Base-by-base conservation (phyloP, 2,888 invertebrate species). In the Drosophila mulleri region DNA sequence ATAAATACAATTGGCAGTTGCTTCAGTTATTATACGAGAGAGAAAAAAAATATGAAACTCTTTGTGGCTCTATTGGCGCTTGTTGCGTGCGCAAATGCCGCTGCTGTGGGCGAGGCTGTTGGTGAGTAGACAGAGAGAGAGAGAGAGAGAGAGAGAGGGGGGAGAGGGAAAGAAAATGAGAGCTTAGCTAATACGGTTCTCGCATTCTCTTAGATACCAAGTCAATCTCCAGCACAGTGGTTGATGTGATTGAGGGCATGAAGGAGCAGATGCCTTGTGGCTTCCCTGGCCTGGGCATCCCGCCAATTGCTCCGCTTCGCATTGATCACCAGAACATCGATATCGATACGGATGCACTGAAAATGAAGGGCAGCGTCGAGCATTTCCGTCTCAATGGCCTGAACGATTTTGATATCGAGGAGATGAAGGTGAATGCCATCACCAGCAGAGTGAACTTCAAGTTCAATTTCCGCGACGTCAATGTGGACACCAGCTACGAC, bases 181-280 rank as follows among this genome's bases (percentile, higher is more conserved):
- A 3, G 6, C 8, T 18, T 4, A 14, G 7, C 44, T 20, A 45
- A 47, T 47, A 29, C 5, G 2, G 1, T 11, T 47, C n/a, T 4
- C 7, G 5, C 2, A 23, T 53, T 16, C 41, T 47, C 41, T 45
- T 70, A 91, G 92, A 73, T 42, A n/a, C 67, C 18, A 78, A 71
- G 6, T 91, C 91, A 29, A 80, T 91, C 44, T 87, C 91, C 35
- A 89, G 85, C 66, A 42, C 64, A 11, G 73, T 89, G 39, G 83
- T 75, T 16, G 82, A 86, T 0, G 0, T 45, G 4, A 80, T 92
- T 57, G 84, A 89, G 60, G 72, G 54, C 14, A 0, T 91, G 0
- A 65, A 82, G 54, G 83, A 88, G 18, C 86, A 91, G 72, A 91
- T 92, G 91, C 91, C 92, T 7, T 92, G 92, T 18, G 92, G 92